A percentile compares a stretch with the other conserved stretches of the same genome.
phyloP scores from a whole-genome alignment of 2,888 invertebrate genomes.

The Aleiodes leptofemur region DNA sequence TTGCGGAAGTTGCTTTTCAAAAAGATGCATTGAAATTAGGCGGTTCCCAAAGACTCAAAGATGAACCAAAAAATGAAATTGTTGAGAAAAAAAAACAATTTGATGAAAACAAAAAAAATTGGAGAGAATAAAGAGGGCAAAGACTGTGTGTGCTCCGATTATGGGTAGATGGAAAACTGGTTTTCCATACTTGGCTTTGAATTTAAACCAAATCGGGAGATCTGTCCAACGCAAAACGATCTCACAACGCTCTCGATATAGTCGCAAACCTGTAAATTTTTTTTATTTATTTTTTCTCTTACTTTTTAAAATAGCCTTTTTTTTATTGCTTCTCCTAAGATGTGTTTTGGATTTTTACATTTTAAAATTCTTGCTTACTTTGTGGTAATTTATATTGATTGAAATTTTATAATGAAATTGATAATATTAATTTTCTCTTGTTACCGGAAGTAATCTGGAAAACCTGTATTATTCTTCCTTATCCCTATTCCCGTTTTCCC shows the following conservation, averaged over 20 bases:
- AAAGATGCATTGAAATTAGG: background rate
- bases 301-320: background rate
- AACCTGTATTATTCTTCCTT: no score
- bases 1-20: no score
- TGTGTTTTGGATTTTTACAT: background rate
- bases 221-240: constrained; percentile 27
- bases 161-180: constrained; percentile 40
- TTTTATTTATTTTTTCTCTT: background rate
- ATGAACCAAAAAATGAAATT: constrained; percentile 2
- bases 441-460: background rate
- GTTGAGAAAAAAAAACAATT: constrained; percentile 6
- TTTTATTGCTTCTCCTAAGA: background rate
- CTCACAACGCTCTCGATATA: constrained; percentile 33
- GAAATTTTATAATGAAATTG: background rate
- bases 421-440: background rate
- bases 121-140: constrained; percentile 19
- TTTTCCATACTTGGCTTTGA: constrained; percentile 42
- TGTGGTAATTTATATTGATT: background rate
- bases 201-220: constrained; percentile 42
- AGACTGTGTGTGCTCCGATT: constrained; percentile 29
- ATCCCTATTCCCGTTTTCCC: no score
- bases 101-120: constrained; percentile 17
- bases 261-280: constrained; percentile 28
- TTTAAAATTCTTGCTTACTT: background rate
- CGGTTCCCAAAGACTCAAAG: background rate